Evolutionary conservation across 2,888 invertebrate genomes (phyloP), one percentile per base, ranked within the genome.

Genomic region (Cepaea hortensis): DNA sequence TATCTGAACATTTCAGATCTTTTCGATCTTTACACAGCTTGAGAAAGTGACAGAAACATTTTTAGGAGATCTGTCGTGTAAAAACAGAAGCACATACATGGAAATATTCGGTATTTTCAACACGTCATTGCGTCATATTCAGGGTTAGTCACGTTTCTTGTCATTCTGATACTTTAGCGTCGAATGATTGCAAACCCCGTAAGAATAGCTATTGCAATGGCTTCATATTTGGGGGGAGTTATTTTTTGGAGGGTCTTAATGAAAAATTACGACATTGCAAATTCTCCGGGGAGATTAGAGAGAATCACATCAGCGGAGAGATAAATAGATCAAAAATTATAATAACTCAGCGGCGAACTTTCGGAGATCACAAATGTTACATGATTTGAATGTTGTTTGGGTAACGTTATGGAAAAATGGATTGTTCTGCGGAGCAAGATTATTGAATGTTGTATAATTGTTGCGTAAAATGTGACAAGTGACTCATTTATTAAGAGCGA

Each of bases 311-410:
- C 48, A 50, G 77, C 55, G 55, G 61, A n/a, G 11, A n/a, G 55
- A 77, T 77, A 77, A 77, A 77, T 55, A 77, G 77, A 77, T 77
- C 50, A 77, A n/a, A n/a, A 76, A 76, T 76, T 4, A 50, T 77
- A 77, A 61, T 55, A 5, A 7, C 11, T 20, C 4, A 1, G 55
- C 3, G 55, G 9, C 11, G n/a, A 55, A 55, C 6, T 11, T 9
- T 11, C 6, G 55, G 55, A 11, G 55, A 55, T 55, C 55, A 55
- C 55, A 55, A 6, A 55, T 55, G 6, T 55, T 11, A 55, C 55
- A 55, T 11, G 77, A n/a, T 77, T 77, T 55, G n/a, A 55, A 13
- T 77, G 55, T 77, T 50, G n/a, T 18, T 18, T 18, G 68, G 68
- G 23, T 77, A 48, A 20, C 6, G 46, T 9, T 50, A 76, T 48